Evolutionary conservation across 2,113 vertebrate genomes (phyloP), one percentile per base, ranked within the genome.

Genomic region (Haplochromis burtoni): DNA sequence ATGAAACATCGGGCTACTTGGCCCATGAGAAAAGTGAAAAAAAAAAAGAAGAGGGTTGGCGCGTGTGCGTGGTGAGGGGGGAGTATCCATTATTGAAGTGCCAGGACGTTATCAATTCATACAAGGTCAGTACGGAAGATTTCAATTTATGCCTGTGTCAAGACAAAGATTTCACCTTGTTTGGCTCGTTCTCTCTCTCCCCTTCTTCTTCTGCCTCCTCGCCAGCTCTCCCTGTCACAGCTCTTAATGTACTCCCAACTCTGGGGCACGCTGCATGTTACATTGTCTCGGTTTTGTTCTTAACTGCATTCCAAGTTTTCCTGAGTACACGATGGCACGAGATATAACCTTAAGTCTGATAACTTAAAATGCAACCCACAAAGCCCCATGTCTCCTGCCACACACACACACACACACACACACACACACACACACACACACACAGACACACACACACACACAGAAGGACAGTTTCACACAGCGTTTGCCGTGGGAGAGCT

Each of bases 401-500:
- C 88, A 81, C 81, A 82, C 86, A 47, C 33, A 68, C 19, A 88
- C 57, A 88, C 63, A 88, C 82, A 85, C 86, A 82, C 88, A 81
- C 81, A 82, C 86, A 49, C 40, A 57, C 55, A 29, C 13, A 55
- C 21, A 53, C 49, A 53, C 49, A 31, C 31, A 31, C 31, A 31
- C 86, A 82, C 88, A 81, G 78, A 82, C 86, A 47, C 33, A 68
- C 19, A 42, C 66, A 88, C 59, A 86, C 14, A 88, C 63, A 88
- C 82, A 85, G 80, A 86, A 49, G 89, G 85, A 92, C 91, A 91
- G 87, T 92, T 88, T 81, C 24, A 87, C 87, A 82, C 87, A 90
- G 92, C 82, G 93, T 93, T 94, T 95, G 92, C 93, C 86, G 80
- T 94, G 85, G 94, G 92, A 96, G 91, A 95, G 94, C 93, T 96